These are phyloP conservation scores for Eutolmus rufibarbis DNA, from an alignment of 2,888 invertebrate species.

Conservation along the genomic window DNA sequence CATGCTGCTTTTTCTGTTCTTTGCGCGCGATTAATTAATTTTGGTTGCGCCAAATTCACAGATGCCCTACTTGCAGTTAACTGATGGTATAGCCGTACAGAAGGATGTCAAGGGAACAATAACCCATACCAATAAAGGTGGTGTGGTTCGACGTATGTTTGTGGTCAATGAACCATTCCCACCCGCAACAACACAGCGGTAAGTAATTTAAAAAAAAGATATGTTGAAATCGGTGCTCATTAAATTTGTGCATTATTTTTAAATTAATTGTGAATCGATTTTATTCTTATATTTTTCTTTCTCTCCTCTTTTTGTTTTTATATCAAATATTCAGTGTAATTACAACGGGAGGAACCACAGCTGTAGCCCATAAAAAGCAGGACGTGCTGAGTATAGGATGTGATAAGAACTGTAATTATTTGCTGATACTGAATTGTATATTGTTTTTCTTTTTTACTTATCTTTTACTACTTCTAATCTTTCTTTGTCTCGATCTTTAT, in stretches of 20 bases:
- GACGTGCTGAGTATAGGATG: slow-evolving; percentile 63
- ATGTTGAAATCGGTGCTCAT: not conserved
- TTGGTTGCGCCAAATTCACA: slow-evolving; percentile 50
- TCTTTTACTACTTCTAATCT: slow-evolving; percentile 30
- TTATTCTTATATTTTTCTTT: slow-evolving; percentile 39
- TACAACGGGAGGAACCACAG: slow-evolving; percentile 58
- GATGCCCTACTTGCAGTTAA: slow-evolving; percentile 62
- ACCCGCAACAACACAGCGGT: slow-evolving; percentile 60
- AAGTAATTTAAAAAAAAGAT: slow-evolving; percentile 38
- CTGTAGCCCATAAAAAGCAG: slow-evolving; percentile 62
- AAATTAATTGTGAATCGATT: slow-evolving; percentile 16
- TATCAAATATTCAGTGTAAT: slow-evolving; percentile 56
- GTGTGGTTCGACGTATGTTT: slow-evolving; percentile 63
- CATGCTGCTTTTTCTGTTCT: slow-evolving; percentile 26
- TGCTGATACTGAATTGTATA: slow-evolving; percentile 33
- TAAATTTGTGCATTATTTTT: not conserved
- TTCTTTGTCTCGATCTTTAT: slow-evolving; percentile 8
- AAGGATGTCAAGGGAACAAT: slow-evolving; percentile 62
- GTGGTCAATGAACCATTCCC: slow-evolving; percentile 62
- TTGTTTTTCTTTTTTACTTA: slow-evolving; percentile 30
- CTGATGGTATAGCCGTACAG: slow-evolving; percentile 63
- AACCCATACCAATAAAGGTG: slow-evolving; percentile 58
- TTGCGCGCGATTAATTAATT: slow-evolving; percentile 32
- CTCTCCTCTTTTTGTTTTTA: not conserved
- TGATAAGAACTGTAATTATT: slow-evolving; percentile 63